A percentile compares a stretch with the other conserved stretches of the same genome.
Conservation (phyloP, 2,888 invertebrate genomes). For the Ommatoiulus sabulosus region DNA sequence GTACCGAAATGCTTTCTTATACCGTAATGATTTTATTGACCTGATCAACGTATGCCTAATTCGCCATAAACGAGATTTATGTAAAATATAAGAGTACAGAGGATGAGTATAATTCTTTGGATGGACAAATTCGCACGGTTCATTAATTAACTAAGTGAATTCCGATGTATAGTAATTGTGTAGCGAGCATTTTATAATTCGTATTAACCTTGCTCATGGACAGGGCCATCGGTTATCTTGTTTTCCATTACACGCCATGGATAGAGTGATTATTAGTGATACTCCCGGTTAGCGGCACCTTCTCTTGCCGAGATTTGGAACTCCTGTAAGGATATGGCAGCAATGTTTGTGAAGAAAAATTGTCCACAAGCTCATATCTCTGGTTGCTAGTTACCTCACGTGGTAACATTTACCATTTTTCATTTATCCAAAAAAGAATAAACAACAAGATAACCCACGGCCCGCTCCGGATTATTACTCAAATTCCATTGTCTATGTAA, state of each 20-base stretch:
- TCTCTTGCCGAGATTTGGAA: neutral
- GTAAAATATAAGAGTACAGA: neutral
- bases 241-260: neutral
- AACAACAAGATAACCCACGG: neutral
- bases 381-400: neutral
- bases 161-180: slow-evolving; percentile 15
- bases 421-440: neutral
- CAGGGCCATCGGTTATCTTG: slow-evolving; percentile 26
- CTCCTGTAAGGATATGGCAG: neutral
- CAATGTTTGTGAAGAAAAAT: neutral
- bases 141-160: slow-evolving; percentile 44
- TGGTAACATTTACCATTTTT: neutral
- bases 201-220: slow-evolving; percentile 7
- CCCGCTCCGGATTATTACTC: slow-evolving; percentile 13
- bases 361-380: neutral
- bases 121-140: neutral
- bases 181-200: slow-evolving; percentile 39
- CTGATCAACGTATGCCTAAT: neutral
- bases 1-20: neutral
- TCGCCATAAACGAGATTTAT: neutral
- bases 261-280: neutral
- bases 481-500: neutral
- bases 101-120: slow-evolving; percentile 1
- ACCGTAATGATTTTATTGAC: neutral
- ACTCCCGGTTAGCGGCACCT: neutral